Conservation (phyloP, 2,888 invertebrate genomes). For the Panopea generosa region DNA sequence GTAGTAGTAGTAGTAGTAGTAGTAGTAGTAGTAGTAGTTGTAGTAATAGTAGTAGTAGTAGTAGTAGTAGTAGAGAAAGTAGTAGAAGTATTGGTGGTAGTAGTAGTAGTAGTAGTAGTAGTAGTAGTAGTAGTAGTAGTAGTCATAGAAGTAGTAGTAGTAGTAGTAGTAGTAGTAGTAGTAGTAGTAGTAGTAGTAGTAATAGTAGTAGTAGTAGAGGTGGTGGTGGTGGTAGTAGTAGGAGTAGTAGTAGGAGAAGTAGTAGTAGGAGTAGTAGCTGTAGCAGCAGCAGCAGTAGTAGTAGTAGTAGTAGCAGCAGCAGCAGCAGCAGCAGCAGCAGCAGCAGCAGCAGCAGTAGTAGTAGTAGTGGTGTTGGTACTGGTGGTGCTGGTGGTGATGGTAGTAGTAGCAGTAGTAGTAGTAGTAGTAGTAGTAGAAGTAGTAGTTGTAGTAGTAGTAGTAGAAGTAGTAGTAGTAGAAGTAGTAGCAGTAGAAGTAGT, state of each 20-base stretch:
- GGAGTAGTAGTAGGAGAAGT: too few species aligned
- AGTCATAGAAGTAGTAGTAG: conserved; percentile 16
- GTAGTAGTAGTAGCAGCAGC: conserved; percentile 4
- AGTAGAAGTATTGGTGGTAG: too few species aligned
- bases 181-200: conserved; percentile 14
- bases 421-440: background rate
- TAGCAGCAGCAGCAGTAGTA: conserved; percentile 5
- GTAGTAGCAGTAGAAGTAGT: too few species aligned
- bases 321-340: too few species aligned
- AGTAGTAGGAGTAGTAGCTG: too few species aligned
- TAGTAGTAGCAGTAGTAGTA: conserved; percentile 8
- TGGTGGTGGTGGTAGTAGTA: conserved; percentile 9
- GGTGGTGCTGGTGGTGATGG: too few species aligned
- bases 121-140: conserved; percentile 16
- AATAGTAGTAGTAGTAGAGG: conserved; percentile 15
- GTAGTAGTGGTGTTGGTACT: too few species aligned
- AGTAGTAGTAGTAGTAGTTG: conserved; percentile 20
- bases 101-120: conserved; percentile 24
- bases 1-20: conserved; percentile 13
- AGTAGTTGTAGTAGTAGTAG: conserved; percentile 9
- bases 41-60: conserved; percentile 19
- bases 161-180: conserved; percentile 20
- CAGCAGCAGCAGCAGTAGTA: too few species aligned
- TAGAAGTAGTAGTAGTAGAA: conserved; percentile 20
- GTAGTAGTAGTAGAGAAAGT: too few species aligned